Conservation (phyloP, 92 coral and sea anemone species). For the Heteractis magnifica region DNA sequence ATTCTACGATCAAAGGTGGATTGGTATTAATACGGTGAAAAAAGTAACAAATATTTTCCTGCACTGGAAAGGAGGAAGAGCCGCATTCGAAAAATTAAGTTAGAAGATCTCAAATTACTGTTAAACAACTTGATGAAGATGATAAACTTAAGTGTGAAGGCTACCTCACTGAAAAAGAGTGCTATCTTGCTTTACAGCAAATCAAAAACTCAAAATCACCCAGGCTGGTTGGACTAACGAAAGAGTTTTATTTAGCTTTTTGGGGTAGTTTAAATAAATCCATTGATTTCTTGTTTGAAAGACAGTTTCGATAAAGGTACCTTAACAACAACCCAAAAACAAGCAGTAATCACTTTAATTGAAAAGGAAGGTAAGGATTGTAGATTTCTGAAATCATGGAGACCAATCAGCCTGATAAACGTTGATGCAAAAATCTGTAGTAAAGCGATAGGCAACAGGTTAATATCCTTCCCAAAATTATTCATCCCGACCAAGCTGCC, state of each 20-base stretch:
- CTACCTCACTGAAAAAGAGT: slow-evolving; percentile 7
- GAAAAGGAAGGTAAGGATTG: slow-evolving; percentile 26
- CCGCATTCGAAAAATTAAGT: slow-evolving; percentile 6
- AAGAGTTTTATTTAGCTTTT: slow-evolving; percentile 14
- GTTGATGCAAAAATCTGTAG: slow-evolving; percentile 29
- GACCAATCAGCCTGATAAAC: slow-evolving; percentile 33
- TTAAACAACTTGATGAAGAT: background rate
- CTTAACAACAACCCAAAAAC: slow-evolving; percentile 13
- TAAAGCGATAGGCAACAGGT: slow-evolving; percentile 2
- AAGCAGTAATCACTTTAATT: background rate
- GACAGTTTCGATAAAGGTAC: background rate
- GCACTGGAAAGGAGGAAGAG: slow-evolving; percentile 30
- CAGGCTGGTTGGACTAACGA: slow-evolving; percentile 15
- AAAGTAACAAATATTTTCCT: slow-evolving; percentile 23
- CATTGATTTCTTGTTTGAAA: slow-evolving; percentile 3
- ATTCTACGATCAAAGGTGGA: slow-evolving; percentile 23
- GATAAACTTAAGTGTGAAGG: slow-evolving; percentile 10
- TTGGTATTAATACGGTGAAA: slow-evolving; percentile 44
- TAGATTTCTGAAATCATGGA: slow-evolving; percentile 23
- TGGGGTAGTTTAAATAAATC: slow-evolving; percentile 3
- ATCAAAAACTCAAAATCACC: slow-evolving; percentile 25
- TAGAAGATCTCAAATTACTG: background rate
- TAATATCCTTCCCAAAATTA: background rate
- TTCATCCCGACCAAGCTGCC: slow-evolving; percentile 18
- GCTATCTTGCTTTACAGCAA: slow-evolving; percentile 3